Evolutionary conservation across 2,113 vertebrate species (phyloP).

Genomic region (Poeciliopsis prolifica): DNA sequence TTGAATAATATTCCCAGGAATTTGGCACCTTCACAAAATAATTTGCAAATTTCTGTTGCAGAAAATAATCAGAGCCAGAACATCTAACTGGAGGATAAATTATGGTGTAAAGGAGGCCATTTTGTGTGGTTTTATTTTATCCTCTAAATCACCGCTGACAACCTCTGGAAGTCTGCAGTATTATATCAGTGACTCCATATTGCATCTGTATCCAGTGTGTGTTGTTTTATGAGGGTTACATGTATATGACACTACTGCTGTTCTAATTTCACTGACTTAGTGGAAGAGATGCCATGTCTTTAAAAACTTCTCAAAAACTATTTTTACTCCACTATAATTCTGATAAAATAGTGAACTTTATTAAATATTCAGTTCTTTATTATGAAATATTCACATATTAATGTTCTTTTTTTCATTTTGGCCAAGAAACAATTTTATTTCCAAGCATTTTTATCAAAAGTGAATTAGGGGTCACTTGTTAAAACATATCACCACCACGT

Average conservation of each 20-base stretch:
- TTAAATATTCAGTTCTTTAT: not conserved
- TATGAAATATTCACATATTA: not conserved
- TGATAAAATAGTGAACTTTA: not conserved
- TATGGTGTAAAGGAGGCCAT: slow-evolving; percentile 20
- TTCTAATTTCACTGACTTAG: not conserved
- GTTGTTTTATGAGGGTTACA: not conserved
- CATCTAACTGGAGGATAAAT: slow-evolving; percentile 9
- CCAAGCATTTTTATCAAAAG: not conserved
- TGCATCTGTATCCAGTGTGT: not conserved
- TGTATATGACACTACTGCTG: slow-evolving; percentile 2
- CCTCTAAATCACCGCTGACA: not conserved
- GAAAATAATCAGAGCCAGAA: not conserved
- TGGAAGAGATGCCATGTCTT: not conserved
- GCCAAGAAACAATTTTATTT: not conserved
- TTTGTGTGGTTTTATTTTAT: slow-evolving; percentile 13
- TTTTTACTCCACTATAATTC: not conserved
- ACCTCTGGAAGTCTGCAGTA: not conserved
- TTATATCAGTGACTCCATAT: slow-evolving; percentile 3
- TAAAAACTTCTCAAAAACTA: too few relatives aligned
- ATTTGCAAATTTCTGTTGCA: not conserved
- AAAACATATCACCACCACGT: not conserved
- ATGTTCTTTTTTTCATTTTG: not conserved
- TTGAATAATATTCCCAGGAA: not conserved
- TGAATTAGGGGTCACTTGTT: not conserved
- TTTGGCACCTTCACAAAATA: not conserved